Conservation (phyloP, 2,888 invertebrate genomes). For the Lobophora halterata region DNA sequence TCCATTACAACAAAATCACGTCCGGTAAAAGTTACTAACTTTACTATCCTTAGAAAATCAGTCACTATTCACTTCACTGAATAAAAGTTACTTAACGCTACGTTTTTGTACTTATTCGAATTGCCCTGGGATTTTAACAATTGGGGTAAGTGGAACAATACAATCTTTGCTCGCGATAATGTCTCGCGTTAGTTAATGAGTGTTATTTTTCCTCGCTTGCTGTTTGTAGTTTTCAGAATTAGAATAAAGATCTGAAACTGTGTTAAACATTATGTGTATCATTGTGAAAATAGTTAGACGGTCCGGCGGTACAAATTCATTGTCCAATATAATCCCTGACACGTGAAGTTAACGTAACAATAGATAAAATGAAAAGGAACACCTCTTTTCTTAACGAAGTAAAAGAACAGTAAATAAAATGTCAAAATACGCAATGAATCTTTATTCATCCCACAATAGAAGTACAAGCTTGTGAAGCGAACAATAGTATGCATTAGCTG, state of each 20-base stretch:
- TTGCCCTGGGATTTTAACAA: slow-evolving; percentile 34
- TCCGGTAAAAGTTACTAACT: neutral
- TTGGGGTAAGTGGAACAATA: slow-evolving; percentile 55
- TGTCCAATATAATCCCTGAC: too few relatives aligned
- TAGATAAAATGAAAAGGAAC: too few relatives aligned
- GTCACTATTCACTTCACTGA: slow-evolving; percentile 9
- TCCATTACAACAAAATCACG: slow-evolving; percentile 4
- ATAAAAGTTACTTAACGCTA: slow-evolving; percentile 26
- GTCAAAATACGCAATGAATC: slow-evolving; percentile 29
- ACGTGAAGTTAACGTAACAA: too few relatives aligned
- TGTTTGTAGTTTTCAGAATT: slow-evolving; percentile 11
- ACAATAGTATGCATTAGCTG: slow-evolving; percentile 46
- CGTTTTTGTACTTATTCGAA: slow-evolving; percentile 21
- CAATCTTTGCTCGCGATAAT: slow-evolving; percentile 42
- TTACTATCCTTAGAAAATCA: neutral
- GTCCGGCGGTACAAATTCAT: too few relatives aligned
- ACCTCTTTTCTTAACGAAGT: neutral
- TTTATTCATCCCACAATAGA: slow-evolving; percentile 42
- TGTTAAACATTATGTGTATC: slow-evolving; percentile 1
- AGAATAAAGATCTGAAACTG: slow-evolving; percentile 11
- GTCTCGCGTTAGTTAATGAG: slow-evolving; percentile 34
- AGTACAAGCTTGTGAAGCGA: slow-evolving; percentile 39
- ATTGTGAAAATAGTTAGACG: too few relatives aligned
- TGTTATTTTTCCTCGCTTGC: slow-evolving; percentile 26
- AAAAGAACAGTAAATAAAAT: slow-evolving; percentile 19